These are phyloP conservation scores for Mechanitis mazaeus DNA, from an alignment of 2,888 invertebrate species.

Conservation along the genomic window DNA sequence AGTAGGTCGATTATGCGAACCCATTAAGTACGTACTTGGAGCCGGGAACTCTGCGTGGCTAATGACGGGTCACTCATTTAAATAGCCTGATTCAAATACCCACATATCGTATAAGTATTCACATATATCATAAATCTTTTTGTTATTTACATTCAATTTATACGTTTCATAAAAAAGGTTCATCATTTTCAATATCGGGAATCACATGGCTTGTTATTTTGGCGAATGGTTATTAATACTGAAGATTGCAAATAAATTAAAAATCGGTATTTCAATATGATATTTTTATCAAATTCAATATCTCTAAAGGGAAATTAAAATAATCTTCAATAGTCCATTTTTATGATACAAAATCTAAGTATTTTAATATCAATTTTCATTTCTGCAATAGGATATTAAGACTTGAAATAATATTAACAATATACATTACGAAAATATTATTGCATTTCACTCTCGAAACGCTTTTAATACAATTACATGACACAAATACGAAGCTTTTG, in stretches of 20 bases:
- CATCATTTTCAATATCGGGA: too few species aligned
- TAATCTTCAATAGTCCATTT: background rate
- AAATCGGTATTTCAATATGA: too few species aligned
- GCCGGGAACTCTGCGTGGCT: slow-evolving; percentile 51
- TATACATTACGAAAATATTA: background rate
- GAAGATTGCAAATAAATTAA: too few species aligned
- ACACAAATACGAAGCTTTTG: background rate
- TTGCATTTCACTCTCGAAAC: slow-evolving; percentile 2
- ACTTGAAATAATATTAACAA: too few species aligned
- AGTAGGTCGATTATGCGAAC: slow-evolving; percentile 69
- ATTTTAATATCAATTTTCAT: background rate
- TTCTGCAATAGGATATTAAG: background rate
- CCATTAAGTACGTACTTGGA: slow-evolving; percentile 55
- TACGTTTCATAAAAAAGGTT: slow-evolving; percentile 14
- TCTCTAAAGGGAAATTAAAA: background rate
- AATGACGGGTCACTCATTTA: slow-evolving; percentile 73
- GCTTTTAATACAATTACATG: slow-evolving; percentile 6
- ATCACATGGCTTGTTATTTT: too few species aligned
- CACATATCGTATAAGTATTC: slow-evolving; percentile 52
- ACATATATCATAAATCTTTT: slow-evolving; percentile 45
- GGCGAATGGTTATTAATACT: too few species aligned
- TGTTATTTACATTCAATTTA: slow-evolving; percentile 41
- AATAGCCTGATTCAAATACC: slow-evolving; percentile 62
- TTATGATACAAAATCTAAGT: background rate
- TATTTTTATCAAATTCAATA: too few species aligned